A percentile compares a stretch with the other conserved stretches of the same genome.
phyloP scores from a whole-genome alignment of 2,888 invertebrate species.

The Phengaris arion region DNA sequence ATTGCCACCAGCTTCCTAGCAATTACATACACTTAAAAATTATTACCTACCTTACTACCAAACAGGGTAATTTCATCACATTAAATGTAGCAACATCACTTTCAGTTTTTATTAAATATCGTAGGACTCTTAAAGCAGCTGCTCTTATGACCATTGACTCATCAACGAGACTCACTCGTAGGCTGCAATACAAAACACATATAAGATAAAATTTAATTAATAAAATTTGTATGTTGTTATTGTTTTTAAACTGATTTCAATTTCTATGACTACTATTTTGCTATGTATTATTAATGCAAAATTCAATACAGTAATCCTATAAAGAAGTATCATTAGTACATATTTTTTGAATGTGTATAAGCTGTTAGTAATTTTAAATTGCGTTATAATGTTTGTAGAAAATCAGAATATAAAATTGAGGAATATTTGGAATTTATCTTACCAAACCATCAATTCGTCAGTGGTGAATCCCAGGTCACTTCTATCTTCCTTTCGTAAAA shows the following conservation, averaged over 20 bases:
- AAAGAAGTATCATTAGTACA: no score
- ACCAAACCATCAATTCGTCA: conserved; percentile 85
- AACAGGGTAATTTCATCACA: conserved; percentile 89
- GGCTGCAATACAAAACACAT: conserved; percentile 74
- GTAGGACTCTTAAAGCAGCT: conserved; percentile 90
- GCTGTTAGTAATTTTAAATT: no score
- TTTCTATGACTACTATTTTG: no score
- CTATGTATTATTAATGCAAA: no score
- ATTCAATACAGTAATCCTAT: no score
- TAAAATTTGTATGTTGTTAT: no score
- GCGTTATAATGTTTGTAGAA: no score
- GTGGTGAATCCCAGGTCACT: conserved; percentile 84
- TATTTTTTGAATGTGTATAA: no score
- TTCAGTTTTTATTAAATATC: conserved; percentile 89
- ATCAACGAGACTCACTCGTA: conserved; percentile 90
- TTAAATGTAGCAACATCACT: conserved; percentile 89
- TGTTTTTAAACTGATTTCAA: no score
- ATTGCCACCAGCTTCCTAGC: no score
- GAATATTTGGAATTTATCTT: conserved; percentile 39
- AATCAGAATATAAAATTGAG: no score
- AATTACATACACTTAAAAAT: neutral
- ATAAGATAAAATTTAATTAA: neutral
- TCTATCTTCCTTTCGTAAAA: conserved; percentile 83
- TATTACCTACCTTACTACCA: conserved; percentile 84
- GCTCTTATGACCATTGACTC: conserved; percentile 94